Base-by-base conservation (phyloP, 2,113 vertebrate species). In the Ochotona princeps region DNA sequence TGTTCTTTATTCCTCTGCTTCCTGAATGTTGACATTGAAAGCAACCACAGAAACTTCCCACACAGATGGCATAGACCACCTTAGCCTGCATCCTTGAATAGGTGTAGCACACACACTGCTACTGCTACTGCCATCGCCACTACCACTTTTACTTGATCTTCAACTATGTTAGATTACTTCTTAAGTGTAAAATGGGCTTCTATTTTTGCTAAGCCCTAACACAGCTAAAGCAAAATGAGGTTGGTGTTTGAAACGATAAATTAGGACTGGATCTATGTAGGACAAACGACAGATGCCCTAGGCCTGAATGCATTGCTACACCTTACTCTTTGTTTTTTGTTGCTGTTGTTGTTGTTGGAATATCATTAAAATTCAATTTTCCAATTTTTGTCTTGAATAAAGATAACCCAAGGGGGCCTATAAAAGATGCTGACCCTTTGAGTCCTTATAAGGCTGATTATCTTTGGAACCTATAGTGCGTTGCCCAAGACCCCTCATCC, bases 331-430 rank as follows among this genome's bases (percentile, higher is more conserved):
- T 38, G 38, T 44, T 44, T 44, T 44, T 44, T 44, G 38, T 44
- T 44, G n/a, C n/a, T 44, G 38, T 44, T 44, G 38, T 44, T 74
- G n/a, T 54, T 89, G 84, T 91, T 84, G 49, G 23, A 91, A 63
- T 25, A 82, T 78, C 49, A 72, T 83, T 81, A 75, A 96, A 96
- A 89, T 92, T 87, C 67, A 87, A 61, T 65, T 91, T 81, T 81
- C 63, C 76, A 76, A 82, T 87, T 91, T 86, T 70, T 91, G 18
- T 67, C 66, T 87, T 84, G 84, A 92, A 78, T 92, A 84, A 91
- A 80, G 76, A 84, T 60, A 87, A 73, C 54, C 87, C 80, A 83
- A 73, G 32, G 47, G 38, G 38, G 14, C 2, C 75, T 83, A 21
- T 20, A 49, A 78, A 92, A 72, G 80, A 66, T 35, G 2, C 26